Percentiles rank a stretch among this genome's conserved stretches.
phyloP scores from a whole-genome alignment of 2,888 invertebrate genomes.

The Hemaris fuciformis region DNA sequence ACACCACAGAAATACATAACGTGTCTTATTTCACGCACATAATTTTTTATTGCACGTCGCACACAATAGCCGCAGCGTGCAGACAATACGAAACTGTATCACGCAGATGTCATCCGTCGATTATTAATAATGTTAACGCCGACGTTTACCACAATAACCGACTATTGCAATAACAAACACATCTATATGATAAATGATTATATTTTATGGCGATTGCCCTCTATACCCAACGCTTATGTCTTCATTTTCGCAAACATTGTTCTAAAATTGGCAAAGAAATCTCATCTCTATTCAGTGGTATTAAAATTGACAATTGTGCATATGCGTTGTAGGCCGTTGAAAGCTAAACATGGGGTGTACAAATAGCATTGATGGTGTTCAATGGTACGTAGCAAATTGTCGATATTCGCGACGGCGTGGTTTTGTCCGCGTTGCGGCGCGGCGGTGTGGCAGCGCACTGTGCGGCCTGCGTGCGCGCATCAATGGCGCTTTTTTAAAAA shows the following conservation, averaged over 20 bases:
- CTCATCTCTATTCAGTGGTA: constrained; percentile 13
- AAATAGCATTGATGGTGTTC: constrained; percentile 73
- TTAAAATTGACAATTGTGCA: constrained; percentile 27
- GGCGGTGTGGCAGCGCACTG: constrained; percentile 38
- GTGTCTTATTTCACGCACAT: constrained; percentile 38
- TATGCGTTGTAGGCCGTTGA: constrained; percentile 37
- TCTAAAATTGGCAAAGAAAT: constrained; percentile 21
- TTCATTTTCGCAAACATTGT: constrained; percentile 61
- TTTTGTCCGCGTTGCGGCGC: constrained; percentile 51
- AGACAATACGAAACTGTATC: constrained; percentile 54
- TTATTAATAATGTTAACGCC: constrained; percentile 73
- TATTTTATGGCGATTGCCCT: constrained; percentile 75
- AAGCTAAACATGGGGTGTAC: constrained; percentile 56
- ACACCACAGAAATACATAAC: not conserved
- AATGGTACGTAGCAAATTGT: constrained; percentile 79
- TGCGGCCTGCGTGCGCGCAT: constrained; percentile 46
- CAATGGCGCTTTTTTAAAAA: constrained; percentile 46
- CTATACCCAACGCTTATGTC: constrained; percentile 68
- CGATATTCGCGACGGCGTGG: constrained; percentile 60
- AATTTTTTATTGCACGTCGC: constrained; percentile 31
- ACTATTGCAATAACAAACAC: constrained; percentile 73
- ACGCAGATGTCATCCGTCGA: constrained; percentile 68
- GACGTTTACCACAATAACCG: constrained; percentile 75
- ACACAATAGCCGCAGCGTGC: constrained; percentile 44
- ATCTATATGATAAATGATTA: constrained; percentile 75